Percentiles rank a stretch among this genome's conserved stretches.
phyloP scores from a whole-genome alignment of 2,888 invertebrate genomes.

The Lasioglossum villosulum region DNA sequence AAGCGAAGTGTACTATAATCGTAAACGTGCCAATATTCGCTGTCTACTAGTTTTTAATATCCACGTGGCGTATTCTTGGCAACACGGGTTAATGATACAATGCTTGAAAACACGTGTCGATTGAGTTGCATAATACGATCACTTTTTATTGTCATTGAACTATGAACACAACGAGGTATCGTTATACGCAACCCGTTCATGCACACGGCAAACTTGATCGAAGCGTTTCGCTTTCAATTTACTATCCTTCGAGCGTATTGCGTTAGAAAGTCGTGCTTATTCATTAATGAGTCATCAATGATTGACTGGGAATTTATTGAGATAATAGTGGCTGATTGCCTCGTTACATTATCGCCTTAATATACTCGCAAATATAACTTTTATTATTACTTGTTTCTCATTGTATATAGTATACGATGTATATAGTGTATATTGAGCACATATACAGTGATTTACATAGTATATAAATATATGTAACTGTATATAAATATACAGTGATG shows the following conservation, averaged over 20 bases:
- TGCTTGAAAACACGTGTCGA: neutral
- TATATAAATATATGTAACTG: too few relatives aligned
- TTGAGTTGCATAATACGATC: neutral
- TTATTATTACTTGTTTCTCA: neutral
- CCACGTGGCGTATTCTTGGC: neutral
- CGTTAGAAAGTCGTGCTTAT: slow-evolving; percentile 17
- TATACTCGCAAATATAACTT: neutral
- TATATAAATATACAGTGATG: too few relatives aligned
- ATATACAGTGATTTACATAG: too few relatives aligned
- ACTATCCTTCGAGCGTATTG: slow-evolving; percentile 2
- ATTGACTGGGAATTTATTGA: neutral
- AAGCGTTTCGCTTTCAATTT: slow-evolving; percentile 5
- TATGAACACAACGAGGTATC: neutral
- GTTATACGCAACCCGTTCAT: neutral
- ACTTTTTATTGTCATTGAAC: neutral
- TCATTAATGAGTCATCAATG: slow-evolving; percentile 10
- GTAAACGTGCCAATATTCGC: neutral
- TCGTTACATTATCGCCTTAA: neutral
- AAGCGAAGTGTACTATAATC: neutral
- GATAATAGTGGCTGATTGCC: neutral
- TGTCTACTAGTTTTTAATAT: neutral
- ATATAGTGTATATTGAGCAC: too few relatives aligned
- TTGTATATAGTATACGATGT: too few relatives aligned
- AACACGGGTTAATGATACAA: neutral
- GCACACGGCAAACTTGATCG: neutral